Conservation (phyloP, 2,113 vertebrate genomes). For the Pterocles gutturalis region DNA sequence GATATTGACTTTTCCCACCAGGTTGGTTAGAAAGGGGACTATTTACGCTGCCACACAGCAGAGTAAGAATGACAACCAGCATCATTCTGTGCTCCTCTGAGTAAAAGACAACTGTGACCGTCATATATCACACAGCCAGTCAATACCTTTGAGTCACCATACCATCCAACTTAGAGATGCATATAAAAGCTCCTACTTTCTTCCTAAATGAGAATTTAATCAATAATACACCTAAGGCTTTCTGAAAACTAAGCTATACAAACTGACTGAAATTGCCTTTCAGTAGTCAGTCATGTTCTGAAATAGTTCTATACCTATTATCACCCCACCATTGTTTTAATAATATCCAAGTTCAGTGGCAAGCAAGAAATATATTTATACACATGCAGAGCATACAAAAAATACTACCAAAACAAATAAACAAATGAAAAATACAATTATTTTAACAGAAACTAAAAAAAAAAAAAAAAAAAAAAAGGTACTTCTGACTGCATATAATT, state of each 20-base stretch:
- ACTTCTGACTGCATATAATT: background rate
- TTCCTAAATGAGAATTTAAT: slow-evolving; percentile 73
- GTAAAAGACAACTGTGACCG: slow-evolving; percentile 78
- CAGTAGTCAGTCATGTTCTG: background rate
- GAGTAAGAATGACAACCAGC: slow-evolving; percentile 83
- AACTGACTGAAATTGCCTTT: slow-evolving; percentile 28
- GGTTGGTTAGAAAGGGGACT: slow-evolving; percentile 87
- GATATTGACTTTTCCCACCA: slow-evolving; percentile 91
- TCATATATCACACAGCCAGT: slow-evolving; percentile 72
- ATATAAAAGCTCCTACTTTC: slow-evolving; percentile 73
- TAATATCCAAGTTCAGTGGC: background rate
- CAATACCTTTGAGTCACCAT: slow-evolving; percentile 71
- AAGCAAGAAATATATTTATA: background rate
- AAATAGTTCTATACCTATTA: slow-evolving; percentile 8
- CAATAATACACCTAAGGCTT: slow-evolving; percentile 65
- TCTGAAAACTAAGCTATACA: slow-evolving; percentile 46
- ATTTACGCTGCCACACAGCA: slow-evolving; percentile 84
- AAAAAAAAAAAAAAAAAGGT: background rate
- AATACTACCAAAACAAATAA: background rate
- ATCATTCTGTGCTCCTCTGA: slow-evolving; percentile 74
- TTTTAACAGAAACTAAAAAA: background rate
- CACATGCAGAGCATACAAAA: background rate
- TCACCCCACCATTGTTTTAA: background rate
- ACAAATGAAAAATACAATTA: background rate
- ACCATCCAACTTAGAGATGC: slow-evolving; percentile 70